Percentiles rank a stretch among this genome's conserved stretches.
Evolutionary conservation across 2,797 vertebrate genomes (phyloP).

Genomic region (Melanotaenia boesemani): DNA sequence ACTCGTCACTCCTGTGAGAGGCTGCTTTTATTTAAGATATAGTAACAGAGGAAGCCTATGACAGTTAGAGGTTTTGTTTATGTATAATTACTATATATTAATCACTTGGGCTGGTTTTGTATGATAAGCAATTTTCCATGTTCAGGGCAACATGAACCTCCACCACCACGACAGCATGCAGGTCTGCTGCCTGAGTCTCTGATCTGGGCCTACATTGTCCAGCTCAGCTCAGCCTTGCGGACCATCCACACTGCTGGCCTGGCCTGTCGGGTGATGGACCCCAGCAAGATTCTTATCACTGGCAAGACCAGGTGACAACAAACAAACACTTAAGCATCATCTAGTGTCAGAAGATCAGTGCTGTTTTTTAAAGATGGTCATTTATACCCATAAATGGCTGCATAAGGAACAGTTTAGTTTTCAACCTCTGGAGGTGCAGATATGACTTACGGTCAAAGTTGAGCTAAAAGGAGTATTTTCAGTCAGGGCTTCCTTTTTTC

Average conservation of each 20-base stretch:
- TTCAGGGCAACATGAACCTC: conserved; percentile 96
- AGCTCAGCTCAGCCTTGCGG: conserved; percentile 95
- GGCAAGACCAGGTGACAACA: conserved; percentile 93
- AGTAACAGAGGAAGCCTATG: conserved; percentile 6
- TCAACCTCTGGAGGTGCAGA: not conserved
- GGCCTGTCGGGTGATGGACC: conserved; percentile 98
- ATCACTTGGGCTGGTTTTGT: conserved; percentile 13
- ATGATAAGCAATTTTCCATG: conserved; percentile 24
- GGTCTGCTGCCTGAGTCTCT: conserved; percentile 96
- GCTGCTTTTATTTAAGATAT: not conserved
- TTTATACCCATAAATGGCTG: not conserved
- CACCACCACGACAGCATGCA: conserved; percentile 95
- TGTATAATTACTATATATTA: not conserved
- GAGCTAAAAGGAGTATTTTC: conserved; percentile 47
- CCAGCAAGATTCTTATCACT: conserved; percentile 98
- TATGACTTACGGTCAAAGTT: conserved; percentile 25
- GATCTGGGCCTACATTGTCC: conserved; percentile 99
- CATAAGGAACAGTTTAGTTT: not conserved
- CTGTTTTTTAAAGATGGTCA: not conserved
- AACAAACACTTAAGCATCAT: not conserved
- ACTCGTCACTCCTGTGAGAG: not conserved
- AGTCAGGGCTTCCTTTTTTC: conserved; percentile 28
- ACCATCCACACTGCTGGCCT: conserved; percentile 97
- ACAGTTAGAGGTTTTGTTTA: conserved; percentile 41
- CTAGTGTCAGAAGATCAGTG: not conserved